A percentile compares a stretch with the other conserved stretches of the same genome.
phyloP scores from a whole-genome alignment of 2,888 invertebrate genomes.

The Apodemia zela region DNA sequence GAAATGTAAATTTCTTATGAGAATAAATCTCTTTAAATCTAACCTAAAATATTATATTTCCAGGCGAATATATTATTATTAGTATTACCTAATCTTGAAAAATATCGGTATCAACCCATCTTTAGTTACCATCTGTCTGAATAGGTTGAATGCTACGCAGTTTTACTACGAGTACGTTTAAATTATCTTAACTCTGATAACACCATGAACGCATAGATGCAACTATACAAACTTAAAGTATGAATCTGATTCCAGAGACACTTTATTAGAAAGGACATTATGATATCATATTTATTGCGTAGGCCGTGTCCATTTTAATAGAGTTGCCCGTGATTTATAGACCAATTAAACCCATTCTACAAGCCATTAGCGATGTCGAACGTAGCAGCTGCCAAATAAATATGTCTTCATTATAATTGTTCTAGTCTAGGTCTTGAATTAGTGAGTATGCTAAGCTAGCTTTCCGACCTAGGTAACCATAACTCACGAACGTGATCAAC shows the following conservation, averaged over 20 bases:
- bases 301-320: constrained; percentile 30
- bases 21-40: no score
- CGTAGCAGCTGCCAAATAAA: constrained; percentile 31
- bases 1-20: no score
- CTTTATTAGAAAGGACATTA: constrained; percentile 22
- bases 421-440: constrained; percentile 16
- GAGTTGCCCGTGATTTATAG: constrained; percentile 31
- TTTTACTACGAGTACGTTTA: no score
- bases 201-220: background rate
- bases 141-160: no score
- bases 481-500: no score
- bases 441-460: background rate
- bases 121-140: no score
- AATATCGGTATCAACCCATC: no score
- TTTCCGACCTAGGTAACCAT: background rate
- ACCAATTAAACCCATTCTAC: constrained; percentile 34
- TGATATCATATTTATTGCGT: constrained; percentile 32
- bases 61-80: no score
- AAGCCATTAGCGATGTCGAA: constrained; percentile 32
- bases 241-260: constrained; percentile 1
- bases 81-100: no score
- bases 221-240: background rate
- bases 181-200: no score
- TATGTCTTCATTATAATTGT: constrained; percentile 23
- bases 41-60: no score